Conservation (phyloP, 2,888 invertebrate species). For the Nomada fucata region DNA sequence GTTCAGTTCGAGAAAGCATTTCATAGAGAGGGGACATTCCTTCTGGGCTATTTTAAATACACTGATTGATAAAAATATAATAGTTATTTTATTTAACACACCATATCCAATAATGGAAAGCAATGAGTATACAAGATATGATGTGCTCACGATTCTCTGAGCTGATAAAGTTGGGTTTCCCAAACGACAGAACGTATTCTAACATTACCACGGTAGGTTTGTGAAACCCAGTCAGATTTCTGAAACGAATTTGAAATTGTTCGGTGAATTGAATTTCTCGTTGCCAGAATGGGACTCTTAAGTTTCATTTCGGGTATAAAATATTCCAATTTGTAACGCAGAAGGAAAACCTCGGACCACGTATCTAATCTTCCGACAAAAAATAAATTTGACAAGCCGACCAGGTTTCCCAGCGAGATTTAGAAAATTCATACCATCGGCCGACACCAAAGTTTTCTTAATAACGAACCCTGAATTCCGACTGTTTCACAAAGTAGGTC, state of each 20-base stretch:
- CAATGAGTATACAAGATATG: not conserved
- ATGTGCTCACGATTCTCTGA: not conserved
- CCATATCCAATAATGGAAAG: too few relatives aligned
- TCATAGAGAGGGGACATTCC: too few relatives aligned
- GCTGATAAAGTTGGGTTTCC: not conserved
- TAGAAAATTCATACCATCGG: conserved; percentile 61
- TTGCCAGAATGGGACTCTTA: not conserved
- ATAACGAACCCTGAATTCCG: conserved; percentile 67
- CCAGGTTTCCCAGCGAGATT: conserved; percentile 5
- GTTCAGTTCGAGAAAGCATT: too few relatives aligned
- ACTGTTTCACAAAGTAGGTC: conserved; percentile 63
- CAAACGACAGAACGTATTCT: not conserved
- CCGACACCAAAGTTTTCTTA: conserved; percentile 66
- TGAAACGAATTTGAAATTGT: not conserved
- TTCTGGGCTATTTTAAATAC: too few relatives aligned
- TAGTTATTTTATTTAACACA: too few relatives aligned
- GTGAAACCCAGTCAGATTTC: not conserved
- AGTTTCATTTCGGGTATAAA: not conserved
- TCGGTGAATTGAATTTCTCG: not conserved
- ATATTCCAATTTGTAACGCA: not conserved
- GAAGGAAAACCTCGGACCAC: not conserved
- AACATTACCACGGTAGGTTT: not conserved
- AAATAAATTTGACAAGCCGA: conserved; percentile 55
- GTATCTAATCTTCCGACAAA: conserved; percentile 19
- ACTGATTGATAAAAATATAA: too few relatives aligned